phyloP scores from a whole-genome alignment of 2,888 invertebrate genomes.

The Meiosimyza decipiens region DNA sequence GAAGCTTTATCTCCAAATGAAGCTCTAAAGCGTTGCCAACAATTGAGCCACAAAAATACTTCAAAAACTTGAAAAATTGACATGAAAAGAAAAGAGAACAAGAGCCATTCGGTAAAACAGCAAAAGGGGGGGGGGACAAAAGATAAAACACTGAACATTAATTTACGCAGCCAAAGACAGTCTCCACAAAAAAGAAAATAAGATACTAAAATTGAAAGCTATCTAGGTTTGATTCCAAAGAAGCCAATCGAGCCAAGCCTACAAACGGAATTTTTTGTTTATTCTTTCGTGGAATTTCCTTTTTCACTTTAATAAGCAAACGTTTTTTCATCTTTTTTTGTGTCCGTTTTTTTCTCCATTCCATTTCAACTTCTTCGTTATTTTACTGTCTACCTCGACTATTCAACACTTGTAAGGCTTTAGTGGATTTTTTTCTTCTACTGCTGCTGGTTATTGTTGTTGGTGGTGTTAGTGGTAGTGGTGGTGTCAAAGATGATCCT shows the following conservation, averaged over 20 bases:
- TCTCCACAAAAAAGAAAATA: not conserved
- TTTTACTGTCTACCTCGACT: too few species aligned
- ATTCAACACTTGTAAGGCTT: too few species aligned
- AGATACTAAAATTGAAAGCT: not conserved
- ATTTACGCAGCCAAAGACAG: constrained; percentile 7
- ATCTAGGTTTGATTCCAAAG: constrained; percentile 8
- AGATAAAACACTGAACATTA: constrained; percentile 13
- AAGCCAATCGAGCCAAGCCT: constrained; percentile 25
- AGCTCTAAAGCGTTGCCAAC: constrained; percentile 17
- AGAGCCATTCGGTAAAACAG: not conserved
- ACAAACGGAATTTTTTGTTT: constrained; percentile 19
- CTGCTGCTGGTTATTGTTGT: too few species aligned
- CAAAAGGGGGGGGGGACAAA: not conserved
- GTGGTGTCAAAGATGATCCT: too few species aligned
- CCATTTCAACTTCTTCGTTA: not conserved
- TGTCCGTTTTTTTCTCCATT: not conserved
- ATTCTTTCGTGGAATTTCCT: constrained; percentile 32
- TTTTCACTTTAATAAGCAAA: constrained; percentile 12
- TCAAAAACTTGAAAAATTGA: constrained; percentile 1
- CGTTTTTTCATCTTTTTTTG: not conserved
- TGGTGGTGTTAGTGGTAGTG: too few species aligned
- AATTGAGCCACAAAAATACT: constrained; percentile 35
- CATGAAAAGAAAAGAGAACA: not conserved
- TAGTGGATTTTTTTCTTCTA: too few species aligned
- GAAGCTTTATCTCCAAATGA: too few species aligned